Evolutionary conservation across 2,113 vertebrate species (phyloP).

Genomic region (Pangasianodon hypophthalmus): DNA sequence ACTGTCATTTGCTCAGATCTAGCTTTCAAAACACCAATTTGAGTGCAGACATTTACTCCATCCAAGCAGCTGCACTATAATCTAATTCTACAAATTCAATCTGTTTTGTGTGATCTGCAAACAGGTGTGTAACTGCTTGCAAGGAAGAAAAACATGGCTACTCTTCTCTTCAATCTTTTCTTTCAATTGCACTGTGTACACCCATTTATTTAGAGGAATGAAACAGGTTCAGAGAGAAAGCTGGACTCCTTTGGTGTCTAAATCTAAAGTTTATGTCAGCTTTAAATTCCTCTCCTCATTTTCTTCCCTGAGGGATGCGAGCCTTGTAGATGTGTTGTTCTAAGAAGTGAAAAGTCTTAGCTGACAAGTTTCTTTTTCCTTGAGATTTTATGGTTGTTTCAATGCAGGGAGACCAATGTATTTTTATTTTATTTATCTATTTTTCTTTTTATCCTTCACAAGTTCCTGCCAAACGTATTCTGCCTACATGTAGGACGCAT

Average conservation of each 20-base stretch:
- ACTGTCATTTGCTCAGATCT: neutral
- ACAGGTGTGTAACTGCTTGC: constrained; percentile 3
- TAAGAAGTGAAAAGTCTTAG: neutral
- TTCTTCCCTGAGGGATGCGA: neutral
- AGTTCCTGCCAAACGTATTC: neutral
- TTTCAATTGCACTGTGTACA: too few species aligned
- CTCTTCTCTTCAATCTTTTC: neutral
- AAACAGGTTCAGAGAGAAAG: neutral
- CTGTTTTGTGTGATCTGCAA: neutral
- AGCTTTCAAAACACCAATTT: neutral
- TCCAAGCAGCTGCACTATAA: neutral
- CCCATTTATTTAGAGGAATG: neutral
- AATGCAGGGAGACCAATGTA: neutral
- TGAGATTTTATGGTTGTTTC: neutral
- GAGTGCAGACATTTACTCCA: neutral
- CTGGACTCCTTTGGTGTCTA: neutral
- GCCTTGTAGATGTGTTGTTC: neutral
- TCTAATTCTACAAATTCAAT: neutral
- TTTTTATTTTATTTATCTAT: neutral
- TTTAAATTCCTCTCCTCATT: neutral
- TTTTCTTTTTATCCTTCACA: neutral
- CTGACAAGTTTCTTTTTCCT: neutral
- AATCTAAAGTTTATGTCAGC: neutral
- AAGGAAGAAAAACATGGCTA: neutral
- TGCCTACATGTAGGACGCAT: neutral